phyloP scores from a whole-genome alignment of 2,888 invertebrate genomes.

The Branchellion lobata region DNA sequence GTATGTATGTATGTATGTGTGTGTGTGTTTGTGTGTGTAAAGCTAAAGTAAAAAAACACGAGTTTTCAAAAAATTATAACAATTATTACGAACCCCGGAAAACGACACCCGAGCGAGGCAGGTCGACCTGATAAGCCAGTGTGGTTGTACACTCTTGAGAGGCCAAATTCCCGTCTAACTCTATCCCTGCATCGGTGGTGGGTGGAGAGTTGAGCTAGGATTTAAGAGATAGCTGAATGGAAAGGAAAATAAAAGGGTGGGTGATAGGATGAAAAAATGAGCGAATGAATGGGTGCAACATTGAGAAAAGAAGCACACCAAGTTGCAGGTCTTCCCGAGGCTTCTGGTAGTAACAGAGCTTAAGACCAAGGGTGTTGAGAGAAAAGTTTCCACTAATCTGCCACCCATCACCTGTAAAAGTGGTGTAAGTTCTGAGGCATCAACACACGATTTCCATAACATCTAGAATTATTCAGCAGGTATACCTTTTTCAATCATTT shows the following conservation, averaged over 20 bases:
- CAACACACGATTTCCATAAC: too few species aligned
- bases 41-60: background rate
- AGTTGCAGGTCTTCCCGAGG: slow-evolving; percentile 84
- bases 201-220: background rate
- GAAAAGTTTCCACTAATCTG: slow-evolving; percentile 63
- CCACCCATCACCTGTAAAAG: slow-evolving; percentile 65
- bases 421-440: too few species aligned
- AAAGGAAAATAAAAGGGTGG: background rate
- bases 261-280: background rate
- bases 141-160: slow-evolving; percentile 87
- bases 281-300: background rate
- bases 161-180: slow-evolving; percentile 86
- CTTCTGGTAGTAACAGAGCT: slow-evolving; percentile 89
- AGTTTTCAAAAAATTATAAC: too few species aligned
- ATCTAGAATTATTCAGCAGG: too few species aligned
- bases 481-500: too few species aligned
- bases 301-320: slow-evolving; percentile 36
- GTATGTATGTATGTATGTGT: too few species aligned
- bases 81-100: slow-evolving; percentile 78
- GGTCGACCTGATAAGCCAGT: slow-evolving; percentile 88
- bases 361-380: slow-evolving; percentile 74
- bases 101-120: slow-evolving; percentile 88
- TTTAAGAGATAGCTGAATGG: background rate
- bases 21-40: too few species aligned
- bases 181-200: slow-evolving; percentile 73